Percentiles rank a stretch among this genome's conserved stretches.
phyloP scores from a whole-genome alignment of 2,797 vertebrate genomes.

The Amphiprion clarkii region DNA sequence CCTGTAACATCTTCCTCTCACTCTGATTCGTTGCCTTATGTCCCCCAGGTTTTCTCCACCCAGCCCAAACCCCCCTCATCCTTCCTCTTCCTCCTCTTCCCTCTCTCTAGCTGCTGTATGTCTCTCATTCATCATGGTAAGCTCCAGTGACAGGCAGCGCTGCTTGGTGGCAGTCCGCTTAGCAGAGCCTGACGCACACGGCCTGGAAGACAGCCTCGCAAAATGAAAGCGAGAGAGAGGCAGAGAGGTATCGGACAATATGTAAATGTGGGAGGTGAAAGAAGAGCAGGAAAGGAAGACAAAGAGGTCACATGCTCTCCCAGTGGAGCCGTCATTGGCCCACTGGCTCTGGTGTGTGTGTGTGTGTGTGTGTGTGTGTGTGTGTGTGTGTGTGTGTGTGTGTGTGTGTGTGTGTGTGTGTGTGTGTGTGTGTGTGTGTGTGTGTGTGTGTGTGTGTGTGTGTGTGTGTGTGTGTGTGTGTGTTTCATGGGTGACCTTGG shows the following conservation, averaged over 20 bases:
- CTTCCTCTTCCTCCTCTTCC: neutral
- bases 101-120: slow-evolving; percentile 9
- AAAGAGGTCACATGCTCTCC: slow-evolving; percentile 67
- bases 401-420: slow-evolving; percentile 7
- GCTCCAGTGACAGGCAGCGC: slow-evolving; percentile 67
- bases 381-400: no score
- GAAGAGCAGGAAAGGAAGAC: slow-evolving; percentile 38
- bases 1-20: slow-evolving; percentile 35
- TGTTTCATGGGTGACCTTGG: slow-evolving; percentile 65
- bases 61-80: slow-evolving; percentile 4
- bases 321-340: slow-evolving; percentile 59
- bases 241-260: slow-evolving; percentile 26
- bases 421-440: neutral
- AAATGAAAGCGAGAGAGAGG: slow-evolving; percentile 62
- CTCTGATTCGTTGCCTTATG: slow-evolving; percentile 42
- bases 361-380: no score
- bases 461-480: neutral
- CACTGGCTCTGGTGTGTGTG: neutral
- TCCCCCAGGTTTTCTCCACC: slow-evolving; percentile 12
- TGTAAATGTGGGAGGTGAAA: slow-evolving; percentile 46
- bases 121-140: slow-evolving; percentile 80
- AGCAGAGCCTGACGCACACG: slow-evolving; percentile 72
- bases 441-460: slow-evolving; percentile 21
- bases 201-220: slow-evolving; percentile 67
- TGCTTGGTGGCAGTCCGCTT: slow-evolving; percentile 71